Evolutionary conservation across 2,113 vertebrate genomes (phyloP).

Genomic region (Rhegmatorhina hoffmannsi): DNA sequence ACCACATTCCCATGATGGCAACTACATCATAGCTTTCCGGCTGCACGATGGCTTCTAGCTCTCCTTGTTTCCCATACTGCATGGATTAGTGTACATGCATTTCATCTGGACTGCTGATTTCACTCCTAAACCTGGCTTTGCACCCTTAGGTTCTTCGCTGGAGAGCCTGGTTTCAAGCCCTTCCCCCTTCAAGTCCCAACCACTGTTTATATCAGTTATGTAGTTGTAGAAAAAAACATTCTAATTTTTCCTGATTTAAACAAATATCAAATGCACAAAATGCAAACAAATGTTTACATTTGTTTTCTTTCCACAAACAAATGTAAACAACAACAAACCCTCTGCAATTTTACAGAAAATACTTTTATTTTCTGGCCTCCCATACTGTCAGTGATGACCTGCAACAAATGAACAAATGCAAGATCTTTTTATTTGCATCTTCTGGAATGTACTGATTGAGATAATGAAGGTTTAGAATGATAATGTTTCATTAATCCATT

Average conservation of each 20-base stretch:
- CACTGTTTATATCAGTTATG: neutral
- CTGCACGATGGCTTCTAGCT: too few species aligned
- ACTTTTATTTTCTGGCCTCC: neutral
- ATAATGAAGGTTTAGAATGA: neutral
- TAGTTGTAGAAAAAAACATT: neutral
- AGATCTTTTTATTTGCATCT: neutral
- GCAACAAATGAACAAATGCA: neutral
- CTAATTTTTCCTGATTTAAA: neutral
- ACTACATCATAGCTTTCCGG: too few species aligned
- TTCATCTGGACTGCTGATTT: too few species aligned
- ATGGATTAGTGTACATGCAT: too few species aligned
- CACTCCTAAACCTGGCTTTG: too few species aligned
- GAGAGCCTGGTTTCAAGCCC: too few species aligned
- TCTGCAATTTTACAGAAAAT: neutral
- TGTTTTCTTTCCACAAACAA: neutral
- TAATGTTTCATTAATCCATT: slow-evolving; percentile 1
- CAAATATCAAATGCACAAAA: neutral
- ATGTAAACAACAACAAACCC: neutral
- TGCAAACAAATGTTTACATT: neutral
- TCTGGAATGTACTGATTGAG: neutral
- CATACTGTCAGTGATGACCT: neutral
- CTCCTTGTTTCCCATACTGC: too few species aligned
- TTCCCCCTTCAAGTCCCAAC: neutral
- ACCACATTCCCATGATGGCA: too few species aligned
- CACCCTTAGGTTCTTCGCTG: too few species aligned